Percentiles rank a stretch among this genome's conserved stretches.
Evolutionary conservation across 2,888 invertebrate genomes (phyloP).

Genomic region (Polymixis flavicincta): DNA sequence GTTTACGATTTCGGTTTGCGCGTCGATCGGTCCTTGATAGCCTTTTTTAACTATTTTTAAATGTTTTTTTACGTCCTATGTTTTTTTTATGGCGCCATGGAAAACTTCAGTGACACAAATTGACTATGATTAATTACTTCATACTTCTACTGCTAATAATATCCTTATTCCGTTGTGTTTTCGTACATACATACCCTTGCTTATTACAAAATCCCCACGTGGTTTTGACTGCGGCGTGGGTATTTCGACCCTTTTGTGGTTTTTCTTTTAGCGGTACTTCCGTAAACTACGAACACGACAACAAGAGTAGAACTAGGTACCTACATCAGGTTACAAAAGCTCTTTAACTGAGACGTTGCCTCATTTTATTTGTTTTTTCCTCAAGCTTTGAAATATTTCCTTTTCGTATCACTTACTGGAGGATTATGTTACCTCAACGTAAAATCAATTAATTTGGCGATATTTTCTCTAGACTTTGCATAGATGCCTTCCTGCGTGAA

Average conservation of each 20-base stretch:
- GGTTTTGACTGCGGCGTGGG: slow-evolving; percentile 26
- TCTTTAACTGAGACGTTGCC: slow-evolving; percentile 10
- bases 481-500: slow-evolving; percentile 16
- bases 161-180: slow-evolving; percentile 26
- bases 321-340: slow-evolving; percentile 5
- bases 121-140: slow-evolving; percentile 51
- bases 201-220: slow-evolving; percentile 51
- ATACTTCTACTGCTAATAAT: slow-evolving; percentile 19
- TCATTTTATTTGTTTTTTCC: slow-evolving; percentile 21
- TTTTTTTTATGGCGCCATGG: slow-evolving; percentile 26
- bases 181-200: slow-evolving; percentile 5
- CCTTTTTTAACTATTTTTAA: no score
- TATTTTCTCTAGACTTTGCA: slow-evolving; percentile 11
- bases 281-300: slow-evolving; percentile 4
- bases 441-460: slow-evolving; percentile 14
- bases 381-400: slow-evolving; percentile 10
- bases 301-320: not conserved
- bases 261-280: not conserved
- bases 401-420: slow-evolving; percentile 12
- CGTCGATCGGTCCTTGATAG: no score
- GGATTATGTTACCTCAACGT: slow-evolving; percentile 13
- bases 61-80: not conserved
- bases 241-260: slow-evolving; percentile 12
- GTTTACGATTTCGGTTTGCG: no score
- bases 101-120: slow-evolving; percentile 43